Evolutionary conservation across 2,797 vertebrate genomes (phyloP), one percentile per base, ranked within the genome.

Genomic region (Mionectes olivaceus): DNA sequence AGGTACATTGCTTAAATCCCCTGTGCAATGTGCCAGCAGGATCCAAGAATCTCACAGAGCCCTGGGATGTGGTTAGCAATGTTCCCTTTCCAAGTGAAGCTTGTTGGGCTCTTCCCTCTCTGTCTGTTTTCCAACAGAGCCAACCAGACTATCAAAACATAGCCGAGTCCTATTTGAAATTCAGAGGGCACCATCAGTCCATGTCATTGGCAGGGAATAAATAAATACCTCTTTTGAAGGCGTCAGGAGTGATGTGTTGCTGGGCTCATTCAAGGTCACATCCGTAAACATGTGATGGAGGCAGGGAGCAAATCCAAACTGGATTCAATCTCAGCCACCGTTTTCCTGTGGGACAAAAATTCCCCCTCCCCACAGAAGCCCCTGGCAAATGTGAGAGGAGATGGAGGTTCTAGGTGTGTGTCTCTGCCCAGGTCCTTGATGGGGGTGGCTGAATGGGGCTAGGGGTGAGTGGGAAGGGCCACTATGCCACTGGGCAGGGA

Each of bases 121-220:
- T 52, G 28, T 4, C 30, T 9, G 15, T 6, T 76, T 71, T 25
- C 43, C 23, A 56, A 43, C 56, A 70, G 41, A 95, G 77, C 49
- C 71, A 80, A 60, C 28, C 56, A 75, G 86, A 43, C 27, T 27
- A 3, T 30, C 30, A 22, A 23, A 84, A 24, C 2, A 75, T 30
- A 95, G 64, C 43, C 0, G 19, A 85, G n/a, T 2, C n/a, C 76
- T 91, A 0, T 24, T 96, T 95, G 89, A 83, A 89, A 95, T 95
- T 93, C 93, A 87, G 92, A 91, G 84, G 89, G 89, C 87, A 91
- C 81, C 46, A 8, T 47, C 83, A 91, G 75, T 27, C 43, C 84
- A 9, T 92, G 93, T 52, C 71, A 65, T 69, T 91, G 94, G 89
- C 89, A 87, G 92, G 82, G 92, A 95, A 93, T 94, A 95, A 95